Conservation (phyloP, 2,888 invertebrate species). For the Brachypterus glaber region DNA sequence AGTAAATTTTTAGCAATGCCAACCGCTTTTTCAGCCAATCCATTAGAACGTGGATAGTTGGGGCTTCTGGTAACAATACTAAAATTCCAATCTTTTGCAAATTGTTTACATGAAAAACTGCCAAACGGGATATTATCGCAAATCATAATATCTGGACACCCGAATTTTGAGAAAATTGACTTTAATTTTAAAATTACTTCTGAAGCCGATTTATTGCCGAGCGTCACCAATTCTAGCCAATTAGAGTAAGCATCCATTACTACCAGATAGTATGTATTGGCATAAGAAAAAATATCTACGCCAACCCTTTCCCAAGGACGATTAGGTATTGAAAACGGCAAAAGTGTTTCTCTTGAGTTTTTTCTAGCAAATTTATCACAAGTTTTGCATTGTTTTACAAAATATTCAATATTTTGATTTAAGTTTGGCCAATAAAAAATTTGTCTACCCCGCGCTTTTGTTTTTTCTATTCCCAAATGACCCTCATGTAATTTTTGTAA, state of each 20-base stretch:
- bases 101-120: slow-evolving; percentile 10
- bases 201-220: slow-evolving; percentile 9
- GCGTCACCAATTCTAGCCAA: slow-evolving; percentile 19
- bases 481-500: slow-evolving; percentile 20
- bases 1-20: slow-evolving; percentile 9
- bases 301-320: slow-evolving; percentile 14
- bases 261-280: slow-evolving; percentile 15
- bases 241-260: slow-evolving; percentile 23
- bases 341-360: slow-evolving; percentile 8
- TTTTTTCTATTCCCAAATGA: slow-evolving; percentile 22
- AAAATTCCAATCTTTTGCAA: slow-evolving; percentile 16
- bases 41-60: slow-evolving; percentile 14
- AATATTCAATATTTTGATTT: slow-evolving; percentile 2
- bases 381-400: slow-evolving; percentile 7
- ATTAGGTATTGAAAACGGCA: slow-evolving; percentile 7
- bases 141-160: slow-evolving; percentile 8
- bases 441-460: slow-evolving; percentile 19
- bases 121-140: slow-evolving; percentile 15
- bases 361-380: slow-evolving; percentile 11
- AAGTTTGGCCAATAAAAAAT: slow-evolving; percentile 22
- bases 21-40: slow-evolving; percentile 14
- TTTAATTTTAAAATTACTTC: slow-evolving; percentile 11
- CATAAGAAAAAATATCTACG: slow-evolving; percentile 13
- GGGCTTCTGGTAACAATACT: slow-evolving; percentile 10
- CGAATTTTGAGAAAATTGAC: slow-evolving; percentile 11